Percentiles rank a stretch among this genome's conserved stretches.
Conservation (phyloP, 2,113 vertebrate species). For the Calyptommatus sinebrachiatus region DNA sequence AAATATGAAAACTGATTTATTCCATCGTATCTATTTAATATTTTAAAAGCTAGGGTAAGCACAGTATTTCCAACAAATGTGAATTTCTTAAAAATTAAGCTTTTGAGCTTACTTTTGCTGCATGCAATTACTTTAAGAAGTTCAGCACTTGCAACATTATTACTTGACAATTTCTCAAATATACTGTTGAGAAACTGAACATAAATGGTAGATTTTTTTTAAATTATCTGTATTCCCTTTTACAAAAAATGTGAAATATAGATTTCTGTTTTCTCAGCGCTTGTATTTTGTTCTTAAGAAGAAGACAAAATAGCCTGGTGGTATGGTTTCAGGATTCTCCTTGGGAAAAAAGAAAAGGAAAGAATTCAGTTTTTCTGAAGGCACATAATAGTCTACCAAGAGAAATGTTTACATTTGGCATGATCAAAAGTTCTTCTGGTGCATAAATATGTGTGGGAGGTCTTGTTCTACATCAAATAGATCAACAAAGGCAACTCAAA, state of each 20-base stretch:
- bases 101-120: slow-evolving; percentile 10
- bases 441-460: slow-evolving; percentile 48
- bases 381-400: slow-evolving; percentile 37
- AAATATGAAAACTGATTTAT: no score
- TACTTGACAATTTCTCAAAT: slow-evolving; percentile 7
- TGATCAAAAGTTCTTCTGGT: slow-evolving; percentile 54
- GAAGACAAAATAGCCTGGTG: slow-evolving; percentile 34
- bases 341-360: slow-evolving; percentile 53
- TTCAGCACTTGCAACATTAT: slow-evolving; percentile 5
- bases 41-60: no score
- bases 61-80: no score
- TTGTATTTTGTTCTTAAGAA: slow-evolving; percentile 15
- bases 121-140: not conserved
- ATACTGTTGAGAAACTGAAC: slow-evolving; percentile 21
- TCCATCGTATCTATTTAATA: no score
- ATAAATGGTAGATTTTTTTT: slow-evolving; percentile 6
- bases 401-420: slow-evolving; percentile 57
- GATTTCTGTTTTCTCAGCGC: slow-evolving; percentile 28
- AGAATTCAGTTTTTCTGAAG: slow-evolving; percentile 50
- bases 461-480: slow-evolving; percentile 50
- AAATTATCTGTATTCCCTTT: slow-evolving; percentile 27
- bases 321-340: slow-evolving; percentile 32
- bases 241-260: slow-evolving; percentile 37
- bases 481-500: slow-evolving; percentile 60
- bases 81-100: no score